phyloP scores from a whole-genome alignment of 2,113 vertebrate species.

The Cisticola juncidis region DNA sequence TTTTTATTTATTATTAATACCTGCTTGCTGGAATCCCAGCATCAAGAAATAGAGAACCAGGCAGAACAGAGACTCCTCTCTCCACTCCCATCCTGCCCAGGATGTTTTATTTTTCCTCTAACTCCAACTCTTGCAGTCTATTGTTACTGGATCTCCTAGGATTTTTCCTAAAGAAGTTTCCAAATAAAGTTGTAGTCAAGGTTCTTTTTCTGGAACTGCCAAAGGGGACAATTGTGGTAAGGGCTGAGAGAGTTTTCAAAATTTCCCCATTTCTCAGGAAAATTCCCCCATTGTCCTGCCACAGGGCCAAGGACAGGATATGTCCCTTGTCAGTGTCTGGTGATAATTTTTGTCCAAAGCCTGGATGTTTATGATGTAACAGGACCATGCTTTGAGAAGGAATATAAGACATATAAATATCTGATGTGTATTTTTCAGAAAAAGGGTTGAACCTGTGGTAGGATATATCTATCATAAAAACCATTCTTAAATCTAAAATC shows the following conservation, averaged over 20 bases:
- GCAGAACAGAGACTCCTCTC: not conserved
- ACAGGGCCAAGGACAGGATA: not conserved
- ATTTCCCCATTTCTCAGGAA: not conserved
- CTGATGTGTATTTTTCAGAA: not conserved
- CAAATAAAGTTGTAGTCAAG: not conserved
- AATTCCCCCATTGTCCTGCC: not conserved
- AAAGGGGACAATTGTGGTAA: not conserved
- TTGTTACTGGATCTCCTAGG: not conserved
- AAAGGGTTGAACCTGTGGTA: not conserved
- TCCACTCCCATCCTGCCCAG: not conserved
- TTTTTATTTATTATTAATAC: slow-evolving; percentile 70
- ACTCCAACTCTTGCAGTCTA: not conserved
- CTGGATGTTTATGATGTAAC: not conserved
- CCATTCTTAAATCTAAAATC: not conserved
- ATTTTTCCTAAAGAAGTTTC: not conserved
- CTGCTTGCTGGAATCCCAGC: slow-evolving; percentile 12
- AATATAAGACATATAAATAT: not conserved
- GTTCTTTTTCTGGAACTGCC: not conserved
- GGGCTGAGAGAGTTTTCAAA: not conserved
- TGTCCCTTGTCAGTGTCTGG: not conserved
- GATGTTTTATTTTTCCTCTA: not conserved
- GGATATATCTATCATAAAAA: not conserved
- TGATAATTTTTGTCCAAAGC: not conserved
- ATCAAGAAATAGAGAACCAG: not conserved
- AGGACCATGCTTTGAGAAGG: not conserved